Conservation (phyloP, 2,797 vertebrate species). For the Pterois miles region DNA sequence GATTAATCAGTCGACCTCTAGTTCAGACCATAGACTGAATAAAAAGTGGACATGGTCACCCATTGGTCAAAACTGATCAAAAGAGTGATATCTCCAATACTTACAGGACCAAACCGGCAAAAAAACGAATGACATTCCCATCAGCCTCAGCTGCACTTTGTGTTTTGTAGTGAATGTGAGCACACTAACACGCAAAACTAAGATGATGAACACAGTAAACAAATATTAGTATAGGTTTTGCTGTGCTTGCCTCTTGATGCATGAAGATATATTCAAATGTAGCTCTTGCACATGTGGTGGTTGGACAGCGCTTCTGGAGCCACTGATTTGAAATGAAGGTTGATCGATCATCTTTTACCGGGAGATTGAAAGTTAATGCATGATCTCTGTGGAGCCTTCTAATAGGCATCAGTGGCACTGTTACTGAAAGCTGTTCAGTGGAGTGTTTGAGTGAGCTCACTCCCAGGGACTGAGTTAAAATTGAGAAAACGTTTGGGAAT, state of each 20-base stretch:
- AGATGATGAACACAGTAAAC: background rate
- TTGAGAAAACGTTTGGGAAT: background rate
- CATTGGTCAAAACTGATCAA: no score
- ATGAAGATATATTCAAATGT: background rate
- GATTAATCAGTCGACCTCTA: no score
- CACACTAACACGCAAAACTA: background rate
- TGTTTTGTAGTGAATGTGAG: no score
- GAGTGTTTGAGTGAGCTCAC: background rate
- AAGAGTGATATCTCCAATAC: background rate
- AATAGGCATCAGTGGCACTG: background rate
- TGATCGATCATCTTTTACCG: conserved; percentile 2
- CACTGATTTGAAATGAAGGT: conserved; percentile 9
- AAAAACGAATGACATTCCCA: background rate
- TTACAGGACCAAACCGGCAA: background rate
- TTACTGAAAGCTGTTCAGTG: conserved; percentile 6
- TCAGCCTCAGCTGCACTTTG: background rate
- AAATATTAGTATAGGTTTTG: no score
- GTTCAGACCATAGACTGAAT: background rate
- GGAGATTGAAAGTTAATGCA: conserved; percentile 29
- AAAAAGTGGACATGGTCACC: no score
- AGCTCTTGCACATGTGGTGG: background rate
- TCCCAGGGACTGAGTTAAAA: conserved; percentile 1
- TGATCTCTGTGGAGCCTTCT: background rate
- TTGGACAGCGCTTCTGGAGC: background rate
- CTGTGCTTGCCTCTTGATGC: no score